A percentile compares a stretch with the other conserved stretches of the same genome.
Evolutionary conservation across 1,140 invertebrate species (phyloP).

Genomic region (Arion vulgaris): DNA sequence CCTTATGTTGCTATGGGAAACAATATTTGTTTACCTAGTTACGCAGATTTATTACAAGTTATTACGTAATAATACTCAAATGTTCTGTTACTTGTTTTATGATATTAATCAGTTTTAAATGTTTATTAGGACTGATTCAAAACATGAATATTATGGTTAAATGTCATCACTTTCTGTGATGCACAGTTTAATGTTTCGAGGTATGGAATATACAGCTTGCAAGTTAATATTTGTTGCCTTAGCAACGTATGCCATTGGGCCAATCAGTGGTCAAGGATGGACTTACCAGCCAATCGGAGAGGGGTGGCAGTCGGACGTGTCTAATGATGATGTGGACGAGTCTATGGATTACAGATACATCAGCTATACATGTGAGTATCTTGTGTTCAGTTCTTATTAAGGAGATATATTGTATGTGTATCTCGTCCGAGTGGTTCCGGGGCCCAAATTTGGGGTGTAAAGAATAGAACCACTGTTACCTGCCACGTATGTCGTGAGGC

Average conservation of each 20-base stretch:
- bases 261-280: slow-evolving; percentile 25
- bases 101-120: neutral
- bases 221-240: slow-evolving; percentile 20
- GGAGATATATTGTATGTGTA: too few species aligned
- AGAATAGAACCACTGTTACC: too few species aligned
- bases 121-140: neutral
- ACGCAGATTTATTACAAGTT: neutral
- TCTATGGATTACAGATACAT: slow-evolving; percentile 24
- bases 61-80: too few species aligned
- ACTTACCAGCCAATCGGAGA: slow-evolving; percentile 35
- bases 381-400: too few species aligned
- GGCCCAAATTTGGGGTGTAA: too few species aligned
- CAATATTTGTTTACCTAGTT: too few species aligned
- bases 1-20: neutral
- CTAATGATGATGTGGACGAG: neutral
- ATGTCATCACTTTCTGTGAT: slow-evolving; percentile 25
- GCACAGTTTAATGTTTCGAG: neutral
- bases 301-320: slow-evolving; percentile 20
- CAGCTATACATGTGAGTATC: slow-evolving; percentile 26
- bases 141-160: neutral
- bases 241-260: neutral
- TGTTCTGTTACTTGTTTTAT: neutral
- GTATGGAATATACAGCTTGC: neutral
- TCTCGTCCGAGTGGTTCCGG: too few species aligned
- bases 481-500: too few species aligned